Percentiles rank a stretch among this genome's conserved stretches.
phyloP scores from a whole-genome alignment of 2,113 vertebrate genomes.

The Athene cunicularia region DNA sequence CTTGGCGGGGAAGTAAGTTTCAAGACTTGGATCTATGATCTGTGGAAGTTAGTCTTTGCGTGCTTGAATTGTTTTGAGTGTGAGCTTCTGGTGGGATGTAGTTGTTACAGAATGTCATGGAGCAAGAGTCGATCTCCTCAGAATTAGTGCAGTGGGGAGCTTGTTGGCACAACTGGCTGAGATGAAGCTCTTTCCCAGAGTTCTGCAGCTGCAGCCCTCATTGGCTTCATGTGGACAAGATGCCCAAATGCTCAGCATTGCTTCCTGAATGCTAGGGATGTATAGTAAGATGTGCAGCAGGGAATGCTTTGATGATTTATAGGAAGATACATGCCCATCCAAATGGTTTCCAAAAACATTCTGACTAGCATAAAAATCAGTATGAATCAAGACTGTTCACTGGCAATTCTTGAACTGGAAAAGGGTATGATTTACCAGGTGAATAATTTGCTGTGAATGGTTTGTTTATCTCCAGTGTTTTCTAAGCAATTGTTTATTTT shows the following conservation, averaged over 20 bases:
- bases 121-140: neutral
- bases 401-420: neutral
- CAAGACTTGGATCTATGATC: neutral
- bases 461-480: neutral
- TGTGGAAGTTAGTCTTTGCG: neutral
- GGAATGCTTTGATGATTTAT: neutral
- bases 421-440: neutral
- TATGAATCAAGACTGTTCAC: neutral
- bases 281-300: neutral
- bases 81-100: neutral
- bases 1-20: neutral
- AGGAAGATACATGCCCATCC: neutral
- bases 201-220: neutral
- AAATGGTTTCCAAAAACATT: neutral
- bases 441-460: neutral
- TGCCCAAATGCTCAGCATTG: neutral
- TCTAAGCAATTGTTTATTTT: neutral
- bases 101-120: accelerated
- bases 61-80: neutral
- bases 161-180: neutral
- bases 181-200: neutral
- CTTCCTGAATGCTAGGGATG: neutral
- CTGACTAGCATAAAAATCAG: neutral
- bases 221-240: neutral
- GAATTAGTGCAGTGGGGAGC: neutral